Evolutionary conservation across 2,888 invertebrate species (phyloP).

Genomic region (Malthinus seriepunctatus): DNA sequence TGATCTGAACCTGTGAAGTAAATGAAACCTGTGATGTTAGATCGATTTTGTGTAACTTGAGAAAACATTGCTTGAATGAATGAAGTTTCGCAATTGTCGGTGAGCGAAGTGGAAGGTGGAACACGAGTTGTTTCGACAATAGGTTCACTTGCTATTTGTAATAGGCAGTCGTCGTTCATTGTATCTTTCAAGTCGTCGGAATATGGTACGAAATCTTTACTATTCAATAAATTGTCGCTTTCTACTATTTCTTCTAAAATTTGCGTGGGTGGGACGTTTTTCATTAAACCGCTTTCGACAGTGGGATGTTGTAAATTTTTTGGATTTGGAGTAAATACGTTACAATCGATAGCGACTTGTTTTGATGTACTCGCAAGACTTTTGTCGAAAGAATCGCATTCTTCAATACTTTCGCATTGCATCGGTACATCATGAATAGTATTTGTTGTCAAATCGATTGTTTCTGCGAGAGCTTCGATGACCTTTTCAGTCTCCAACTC

Average conservation of each 20-base stretch:
- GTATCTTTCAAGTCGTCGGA: not conserved
- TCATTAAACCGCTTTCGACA: not conserved
- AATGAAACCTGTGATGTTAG: slow-evolving; percentile 14
- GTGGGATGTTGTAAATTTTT: slow-evolving; percentile 1
- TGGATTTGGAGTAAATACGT: not conserved
- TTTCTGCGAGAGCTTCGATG: no score
- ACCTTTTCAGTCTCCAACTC: no score
- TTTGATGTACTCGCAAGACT: not conserved
- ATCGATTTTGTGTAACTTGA: slow-evolving; percentile 4
- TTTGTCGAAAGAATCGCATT: no score
- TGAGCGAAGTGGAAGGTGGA: not conserved
- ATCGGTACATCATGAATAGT: no score
- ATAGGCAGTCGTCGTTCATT: not conserved
- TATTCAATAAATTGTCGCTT: not conserved
- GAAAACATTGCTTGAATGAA: slow-evolving; percentile 17
- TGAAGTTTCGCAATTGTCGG: slow-evolving; percentile 7
- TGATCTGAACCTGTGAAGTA: slow-evolving; percentile 20
- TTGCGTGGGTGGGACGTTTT: not conserved
- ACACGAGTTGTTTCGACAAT: not conserved
- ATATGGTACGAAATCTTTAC: not conserved
- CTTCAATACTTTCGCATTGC: no score
- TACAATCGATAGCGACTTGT: not conserved
- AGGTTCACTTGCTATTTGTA: not conserved
- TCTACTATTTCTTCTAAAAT: slow-evolving; percentile 5
- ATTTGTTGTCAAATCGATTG: no score